Conservation (phyloP, 1,140 invertebrate species). For the Diachasmimorpha longicaudata region DNA sequence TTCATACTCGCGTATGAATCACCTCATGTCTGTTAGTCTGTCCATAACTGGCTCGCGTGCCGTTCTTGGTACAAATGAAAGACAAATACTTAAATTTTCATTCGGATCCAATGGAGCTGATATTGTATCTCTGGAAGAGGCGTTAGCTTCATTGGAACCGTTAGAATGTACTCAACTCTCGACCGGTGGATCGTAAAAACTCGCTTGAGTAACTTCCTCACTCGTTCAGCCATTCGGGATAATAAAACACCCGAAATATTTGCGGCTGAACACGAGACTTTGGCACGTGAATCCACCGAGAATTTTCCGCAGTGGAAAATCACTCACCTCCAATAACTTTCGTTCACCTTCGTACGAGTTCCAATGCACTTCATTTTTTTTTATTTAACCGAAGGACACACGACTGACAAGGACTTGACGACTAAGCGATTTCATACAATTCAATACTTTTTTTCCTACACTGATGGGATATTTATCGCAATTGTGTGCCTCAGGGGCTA, state of each 20-base stretch:
- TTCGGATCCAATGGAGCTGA: not conserved
- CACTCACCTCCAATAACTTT: not conserved
- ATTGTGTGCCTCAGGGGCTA: no score
- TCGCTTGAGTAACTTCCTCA: not conserved
- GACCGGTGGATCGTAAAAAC: not conserved
- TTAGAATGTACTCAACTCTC: not conserved
- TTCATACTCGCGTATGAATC: not conserved
- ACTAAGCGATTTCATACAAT: no score
- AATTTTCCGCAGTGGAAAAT: not conserved
- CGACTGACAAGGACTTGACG: not conserved
- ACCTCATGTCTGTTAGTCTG: not conserved
- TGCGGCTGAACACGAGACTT: not conserved
- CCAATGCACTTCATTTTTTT: not conserved
- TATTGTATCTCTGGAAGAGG: not conserved
- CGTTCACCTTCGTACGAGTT: not conserved
- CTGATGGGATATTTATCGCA: no score
- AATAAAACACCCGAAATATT: not conserved
- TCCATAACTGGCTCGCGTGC: not conserved
- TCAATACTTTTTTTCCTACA: no score
- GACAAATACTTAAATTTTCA: not conserved
- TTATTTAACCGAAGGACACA: not conserved
- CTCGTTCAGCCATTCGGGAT: not conserved
- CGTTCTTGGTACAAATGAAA: not conserved
- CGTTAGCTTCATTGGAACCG: not conserved
- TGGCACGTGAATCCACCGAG: not conserved